Evolutionary conservation across 2,888 invertebrate species (phyloP), one percentile per base, ranked within the genome.

Genomic region (Tuberolachnus salignus): DNA sequence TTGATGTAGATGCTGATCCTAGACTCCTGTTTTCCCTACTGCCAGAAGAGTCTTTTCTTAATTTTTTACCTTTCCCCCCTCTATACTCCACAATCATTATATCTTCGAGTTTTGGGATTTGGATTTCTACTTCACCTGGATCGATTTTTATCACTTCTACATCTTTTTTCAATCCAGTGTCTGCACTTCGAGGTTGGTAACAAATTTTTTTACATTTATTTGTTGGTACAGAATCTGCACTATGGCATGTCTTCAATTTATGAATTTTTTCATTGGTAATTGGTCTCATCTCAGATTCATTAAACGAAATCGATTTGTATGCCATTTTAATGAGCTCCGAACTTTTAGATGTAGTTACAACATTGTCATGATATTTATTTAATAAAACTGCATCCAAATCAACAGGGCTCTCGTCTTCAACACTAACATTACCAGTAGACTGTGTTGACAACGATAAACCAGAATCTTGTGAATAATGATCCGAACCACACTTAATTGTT

Each of bases 101-200:
- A 21, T 73, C 55, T 13, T 80, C 80, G 8, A 55, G 59, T 55
- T 66, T 66, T 13, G 34, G 49, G 34, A 34, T 34, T 34, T 34
- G 34, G 34, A 34, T 34, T 1, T 83, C 83, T 34, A 82, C 80
- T 34, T 82, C 82, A 63, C 82, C 82, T 1, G 82, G 82, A 26
- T 83, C 83, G 70, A 83, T 84, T 82, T 83, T 83, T 64, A 84
- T 84, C 1, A 84, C 83, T 81, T 83, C 83, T 1, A 84, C 83
- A 21, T 82, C 82, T 44, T 72, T 80, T 51, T 71, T 81, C 8
- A 46, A 23, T 49, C 55, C 66, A 53, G 26, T 73, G n/a, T 80
- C 80, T 34, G 80, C 73, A 59, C 80, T 80, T 14, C 59, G 44
- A 26, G 80, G 72, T 57, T 80, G 80, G 11, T 80, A 73, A 21